phyloP scores from a whole-genome alignment of 2,888 invertebrate genomes.

The Aporophyla nigra region DNA sequence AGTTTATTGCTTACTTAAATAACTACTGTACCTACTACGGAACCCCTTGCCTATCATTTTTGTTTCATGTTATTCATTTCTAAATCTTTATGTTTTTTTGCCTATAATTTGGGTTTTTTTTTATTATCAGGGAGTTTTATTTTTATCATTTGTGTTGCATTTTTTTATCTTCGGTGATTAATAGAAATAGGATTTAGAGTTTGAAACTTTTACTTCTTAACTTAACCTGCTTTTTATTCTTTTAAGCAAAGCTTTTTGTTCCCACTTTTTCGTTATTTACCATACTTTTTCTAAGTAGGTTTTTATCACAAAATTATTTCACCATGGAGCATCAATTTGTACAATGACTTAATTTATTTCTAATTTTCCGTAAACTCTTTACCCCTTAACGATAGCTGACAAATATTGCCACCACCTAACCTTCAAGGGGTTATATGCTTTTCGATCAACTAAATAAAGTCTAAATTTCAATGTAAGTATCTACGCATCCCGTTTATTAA shows the following conservation, averaged over 20 bases:
- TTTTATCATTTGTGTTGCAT: neutral
- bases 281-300: neutral
- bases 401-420: constrained; percentile 5
- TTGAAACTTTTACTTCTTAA: neutral
- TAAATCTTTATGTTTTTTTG: constrained; percentile 31
- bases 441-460: neutral
- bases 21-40: constrained; percentile 68
- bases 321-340: constrained; percentile 1
- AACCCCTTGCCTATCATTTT: constrained; percentile 66
- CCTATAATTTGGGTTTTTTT: neutral
- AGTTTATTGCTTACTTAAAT: constrained; percentile 82
- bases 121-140: neutral
- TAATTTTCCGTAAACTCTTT: constrained; percentile 33
- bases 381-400: constrained; percentile 19
- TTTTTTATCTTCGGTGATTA: neutral
- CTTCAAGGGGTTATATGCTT: neutral
- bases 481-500: constrained; percentile 41
- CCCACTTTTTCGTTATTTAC: neutral
- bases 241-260: neutral
- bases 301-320: too few species aligned
- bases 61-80: constrained; percentile 65
- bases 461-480: neutral
- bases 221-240: neutral
- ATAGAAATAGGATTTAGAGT: neutral
- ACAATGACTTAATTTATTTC: constrained; percentile 22